Base-by-base conservation (phyloP, 30 jellyfish, hydroid and myxozoan genomes). In the Morbakka virulenta region DNA sequence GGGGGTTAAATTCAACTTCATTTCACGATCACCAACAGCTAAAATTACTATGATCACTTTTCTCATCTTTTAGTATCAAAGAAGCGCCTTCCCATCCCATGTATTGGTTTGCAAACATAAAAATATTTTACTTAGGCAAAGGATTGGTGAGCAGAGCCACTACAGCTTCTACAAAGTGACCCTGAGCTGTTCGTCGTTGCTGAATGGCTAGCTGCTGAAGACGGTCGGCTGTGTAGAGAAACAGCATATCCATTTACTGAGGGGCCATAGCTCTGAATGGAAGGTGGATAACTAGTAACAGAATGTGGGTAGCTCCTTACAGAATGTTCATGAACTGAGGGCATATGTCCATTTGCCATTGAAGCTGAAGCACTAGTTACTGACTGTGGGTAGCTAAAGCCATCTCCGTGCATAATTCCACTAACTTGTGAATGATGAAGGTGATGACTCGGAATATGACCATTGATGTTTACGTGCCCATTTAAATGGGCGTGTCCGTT, bases 121-220 rank as follows among this genome's bases (percentile, higher is more conserved):
- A n/a, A n/a, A n/a, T n/a, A n/a, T n/a, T n/a, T n/a, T n/a, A n/a
- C n/a, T n/a, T n/a, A n/a, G n/a, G n/a, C n/a, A n/a, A n/a, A n/a
- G n/a, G n/a, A n/a, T n/a, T n/a, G n/a, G n/a, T n/a, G n/a, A n/a
- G n/a, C n/a, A n/a, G 91, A 80, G 52, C 91, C 21, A 3, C 31
- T 67, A 48, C 69, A 80, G 47, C 91, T 80, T 32, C 81, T 79
- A 21, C 87, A 79, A 12, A 79, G 50, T 3, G 91, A 80, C 21
- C 69, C 91, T 21, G 52, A 80, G 65, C 91, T 80, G 28, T 36
- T 29, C 13, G 70, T 81, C 0, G 91, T 67, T 13, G 84, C 69
- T 25, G 91, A 80, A 27, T 80, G 91, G 34, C 91, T 80, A 14
- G 91, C 91, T 1, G 69, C 79, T 21, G 91, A 80, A 11, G 91